Percentiles rank a stretch among this genome's conserved stretches.
These are phyloP conservation scores for Sisyra terminalis DNA, from an alignment of 2,888 invertebrate species.

Conservation along the genomic window DNA sequence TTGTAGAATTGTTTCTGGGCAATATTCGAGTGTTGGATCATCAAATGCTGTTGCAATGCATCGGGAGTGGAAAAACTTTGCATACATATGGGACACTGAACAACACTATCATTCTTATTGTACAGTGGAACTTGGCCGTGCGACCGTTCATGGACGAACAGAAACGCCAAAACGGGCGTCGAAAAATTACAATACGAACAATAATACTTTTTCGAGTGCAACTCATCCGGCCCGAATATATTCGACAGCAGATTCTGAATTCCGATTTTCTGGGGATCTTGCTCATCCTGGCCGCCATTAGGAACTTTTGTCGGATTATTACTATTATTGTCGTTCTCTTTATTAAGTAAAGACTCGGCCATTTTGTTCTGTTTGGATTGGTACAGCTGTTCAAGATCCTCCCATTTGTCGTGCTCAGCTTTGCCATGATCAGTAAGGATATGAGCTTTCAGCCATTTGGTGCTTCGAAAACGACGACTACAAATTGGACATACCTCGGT, in stretches of 20 bases:
- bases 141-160: slow-evolving; percentile 83
- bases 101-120: slow-evolving; percentile 19
- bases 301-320: slow-evolving; percentile 38
- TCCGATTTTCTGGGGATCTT: slow-evolving; percentile 20
- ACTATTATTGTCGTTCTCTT: slow-evolving; percentile 11
- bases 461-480: slow-evolving; percentile 70
- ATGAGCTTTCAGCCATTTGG: slow-evolving; percentile 78
- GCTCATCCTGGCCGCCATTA: slow-evolving; percentile 24
- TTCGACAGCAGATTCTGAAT: slow-evolving; percentile 34
- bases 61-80: slow-evolving; percentile 39
- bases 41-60: slow-evolving; percentile 41
- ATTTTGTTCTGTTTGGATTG: slow-evolving; percentile 25
- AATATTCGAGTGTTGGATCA: slow-evolving; percentile 36
- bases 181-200: slow-evolving; percentile 84
- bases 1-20: slow-evolving; percentile 21
- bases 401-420: slow-evolving; percentile 41
- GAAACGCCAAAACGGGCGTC: slow-evolving; percentile 74
- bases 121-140: slow-evolving; percentile 27
- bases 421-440: slow-evolving; percentile 73
- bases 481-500: slow-evolving; percentile 74
- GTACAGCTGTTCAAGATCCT: slow-evolving; percentile 35
- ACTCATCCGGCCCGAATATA: slow-evolving; percentile 34
- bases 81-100: slow-evolving; percentile 42
- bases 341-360: slow-evolving; percentile 18
- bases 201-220: slow-evolving; percentile 57